A percentile compares a stretch with the other conserved stretches of the same genome.
Conservation (phyloP, 1,140 invertebrate genomes). For the Meloidogyne hapla region DNA sequence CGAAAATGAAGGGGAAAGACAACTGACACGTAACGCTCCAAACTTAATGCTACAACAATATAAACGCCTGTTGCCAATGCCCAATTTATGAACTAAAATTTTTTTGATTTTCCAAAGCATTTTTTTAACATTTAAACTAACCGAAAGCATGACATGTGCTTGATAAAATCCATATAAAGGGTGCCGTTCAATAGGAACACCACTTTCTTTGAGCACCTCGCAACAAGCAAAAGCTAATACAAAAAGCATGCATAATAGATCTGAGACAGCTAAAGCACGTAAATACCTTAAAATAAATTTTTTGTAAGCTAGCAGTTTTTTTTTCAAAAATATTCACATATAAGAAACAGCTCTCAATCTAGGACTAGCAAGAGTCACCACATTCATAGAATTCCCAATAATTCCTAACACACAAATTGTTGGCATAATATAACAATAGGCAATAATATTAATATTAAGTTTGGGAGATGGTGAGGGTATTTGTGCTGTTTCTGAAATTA, state of each 20-base stretch:
- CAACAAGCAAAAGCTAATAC: constrained; percentile 56
- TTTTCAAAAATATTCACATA: constrained; percentile 41
- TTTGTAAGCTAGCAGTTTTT: no score
- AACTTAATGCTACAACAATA: constrained; percentile 58
- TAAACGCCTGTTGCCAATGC: constrained; percentile 60
- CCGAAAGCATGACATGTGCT: constrained; percentile 60
- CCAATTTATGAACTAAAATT: constrained; percentile 58
- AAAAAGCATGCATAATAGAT: constrained; percentile 63
- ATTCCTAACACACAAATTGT: constrained; percentile 60
- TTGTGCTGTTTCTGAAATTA: not conserved
- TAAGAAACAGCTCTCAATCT: constrained; percentile 61
- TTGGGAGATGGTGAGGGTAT: constrained; percentile 20
- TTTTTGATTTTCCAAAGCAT: not conserved
- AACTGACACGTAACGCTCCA: constrained; percentile 61
- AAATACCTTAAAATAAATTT: no score
- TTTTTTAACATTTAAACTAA: not conserved
- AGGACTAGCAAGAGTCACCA: constrained; percentile 58
- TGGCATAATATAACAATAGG: constrained; percentile 63
- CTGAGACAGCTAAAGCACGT: constrained; percentile 56
- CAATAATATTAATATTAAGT: constrained; percentile 41
- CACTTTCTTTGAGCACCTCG: constrained; percentile 52
- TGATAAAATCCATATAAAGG: constrained; percentile 57
- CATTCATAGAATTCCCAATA: constrained; percentile 57
- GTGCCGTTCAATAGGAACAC: constrained; percentile 40
- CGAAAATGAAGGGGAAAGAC: constrained; percentile 63